Evolutionary conservation across 1,140 invertebrate species (phyloP), one percentile per base, ranked within the genome.

Genomic region (Carcinoscorpius rotundicauda): DNA sequence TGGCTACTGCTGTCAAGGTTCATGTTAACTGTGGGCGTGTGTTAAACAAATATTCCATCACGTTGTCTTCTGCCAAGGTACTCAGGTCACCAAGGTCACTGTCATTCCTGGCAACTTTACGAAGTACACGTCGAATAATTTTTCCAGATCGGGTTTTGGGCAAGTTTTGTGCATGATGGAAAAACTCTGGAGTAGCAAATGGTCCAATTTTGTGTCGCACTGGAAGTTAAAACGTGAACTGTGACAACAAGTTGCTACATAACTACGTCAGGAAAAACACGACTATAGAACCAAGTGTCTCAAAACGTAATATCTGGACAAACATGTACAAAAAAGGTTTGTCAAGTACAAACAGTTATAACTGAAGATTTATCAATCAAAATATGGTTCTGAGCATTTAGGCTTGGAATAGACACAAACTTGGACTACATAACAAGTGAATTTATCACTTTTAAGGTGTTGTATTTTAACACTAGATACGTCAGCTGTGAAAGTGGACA

Each of bases 81-180:
- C 91, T 92, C 0, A 85, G 87, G 76, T 98, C 96, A 4, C 96
- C 97, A 60, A 98, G 84, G 70, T 97, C 85, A 52, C 78, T 79
- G 71, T 95, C 91, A 57, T 89, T 89, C 1, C 87, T 78, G 0
- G 96, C 95, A 8, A 98, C 87, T 81, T 98, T 97, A 60, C 94
- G 81, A 51, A 98, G 77, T 61, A 98, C 87, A 69, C 97, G 81
- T 58, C 97, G 83, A 92, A 98, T 98, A 58, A 98, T 98, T 79
- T 99, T 99, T 4, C 97, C 97, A 3, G 94, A 98, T 55, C 96
- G 83, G 0, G 97, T 98, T 78, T 99, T 99, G 1, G 97, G 96
- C 61, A 99, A 79, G 3, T 85, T 87, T 4, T 92, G 90, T 3
- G 93, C 93, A 73, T 89, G 83, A 72, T 98, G 95, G 58, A 99